Conservation (phyloP, 92 coral and sea anemone genomes). For the Zoanthus sansibaricus region DNA sequence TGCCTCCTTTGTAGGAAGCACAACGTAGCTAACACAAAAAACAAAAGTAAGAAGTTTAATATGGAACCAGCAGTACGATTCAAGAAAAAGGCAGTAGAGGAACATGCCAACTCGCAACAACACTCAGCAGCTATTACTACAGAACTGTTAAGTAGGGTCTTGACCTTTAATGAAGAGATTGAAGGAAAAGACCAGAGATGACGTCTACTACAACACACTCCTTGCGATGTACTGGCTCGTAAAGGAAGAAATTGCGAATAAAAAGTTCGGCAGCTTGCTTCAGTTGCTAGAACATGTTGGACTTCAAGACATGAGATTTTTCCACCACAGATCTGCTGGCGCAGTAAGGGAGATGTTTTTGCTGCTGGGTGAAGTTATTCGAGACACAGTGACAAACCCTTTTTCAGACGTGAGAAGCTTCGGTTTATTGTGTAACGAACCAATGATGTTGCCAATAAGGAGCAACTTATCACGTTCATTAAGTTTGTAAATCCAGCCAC, state of each 20-base stretch:
- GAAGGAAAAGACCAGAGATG: constrained; percentile 48
- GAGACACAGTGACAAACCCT: constrained; percentile 32
- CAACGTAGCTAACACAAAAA: constrained; percentile 30
- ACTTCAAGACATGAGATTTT: constrained; percentile 60
- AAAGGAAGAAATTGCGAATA: constrained; percentile 71
- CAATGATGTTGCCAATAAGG: constrained; percentile 60
- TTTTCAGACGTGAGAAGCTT: constrained; percentile 50
- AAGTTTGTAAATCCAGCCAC: constrained; percentile 60
- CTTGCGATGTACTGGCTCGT: constrained; percentile 70
- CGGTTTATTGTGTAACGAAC: constrained; percentile 72
- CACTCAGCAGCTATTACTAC: constrained; percentile 54
- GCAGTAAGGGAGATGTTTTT: constrained; percentile 73
- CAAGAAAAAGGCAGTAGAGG: constrained; percentile 53
- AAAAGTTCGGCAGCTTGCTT: constrained; percentile 63
- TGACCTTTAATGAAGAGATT: constrained; percentile 49
- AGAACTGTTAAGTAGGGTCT: constrained; percentile 61
- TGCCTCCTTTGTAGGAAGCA: constrained; percentile 64
- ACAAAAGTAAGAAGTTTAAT: constrained; percentile 55
- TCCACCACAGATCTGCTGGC: constrained; percentile 73
- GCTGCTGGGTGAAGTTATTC: constrained; percentile 56
- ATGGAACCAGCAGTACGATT: constrained; percentile 52
- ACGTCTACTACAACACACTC: constrained; percentile 60
- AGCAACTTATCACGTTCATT: constrained; percentile 68
- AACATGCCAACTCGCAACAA: constrained; percentile 62
- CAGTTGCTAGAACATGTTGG: constrained; percentile 65